Evolutionary conservation across 2,888 invertebrate genomes (phyloP).

Genomic region (Leptopterna dolabrata): DNA sequence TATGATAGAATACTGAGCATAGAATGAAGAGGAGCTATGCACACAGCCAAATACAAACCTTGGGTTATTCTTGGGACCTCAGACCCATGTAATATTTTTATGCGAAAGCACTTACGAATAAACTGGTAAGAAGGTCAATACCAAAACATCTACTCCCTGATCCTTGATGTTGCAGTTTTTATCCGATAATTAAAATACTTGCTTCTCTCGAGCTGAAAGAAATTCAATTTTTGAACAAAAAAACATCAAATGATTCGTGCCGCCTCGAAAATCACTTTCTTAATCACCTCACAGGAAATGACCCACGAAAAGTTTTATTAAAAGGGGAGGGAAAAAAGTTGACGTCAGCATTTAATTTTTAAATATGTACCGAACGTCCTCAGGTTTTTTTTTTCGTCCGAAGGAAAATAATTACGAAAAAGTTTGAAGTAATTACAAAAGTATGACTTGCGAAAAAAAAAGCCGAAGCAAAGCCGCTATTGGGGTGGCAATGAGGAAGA

Average conservation of each 20-base stretch:
- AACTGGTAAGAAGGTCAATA: too few species aligned
- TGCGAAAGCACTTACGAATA: too few species aligned
- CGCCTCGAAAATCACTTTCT: background rate
- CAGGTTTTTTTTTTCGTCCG: constrained; percentile 1
- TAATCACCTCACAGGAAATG: constrained; percentile 20
- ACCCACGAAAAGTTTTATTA: constrained; percentile 37
- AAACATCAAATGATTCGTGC: constrained; percentile 14
- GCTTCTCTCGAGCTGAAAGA: background rate
- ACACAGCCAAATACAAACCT: too few species aligned
- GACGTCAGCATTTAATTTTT: constrained; percentile 39
- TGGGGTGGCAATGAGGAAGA: background rate
- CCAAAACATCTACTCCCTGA: background rate
- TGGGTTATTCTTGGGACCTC: too few species aligned
- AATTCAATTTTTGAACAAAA: constrained; percentile 9
- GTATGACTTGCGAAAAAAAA: constrained; percentile 51
- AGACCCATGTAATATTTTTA: too few species aligned
- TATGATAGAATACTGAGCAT: too few species aligned
- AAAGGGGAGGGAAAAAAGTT: constrained; percentile 19
- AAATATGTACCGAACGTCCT: constrained; percentile 11
- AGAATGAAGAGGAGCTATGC: too few species aligned
- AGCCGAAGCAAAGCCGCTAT: background rate
- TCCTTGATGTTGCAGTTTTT: background rate
- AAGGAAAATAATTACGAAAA: constrained; percentile 27
- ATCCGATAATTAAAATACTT: background rate
- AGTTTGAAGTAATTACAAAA: constrained; percentile 45